Percentiles rank a stretch among this genome's conserved stretches.
Evolutionary conservation across 1,140 invertebrate genomes (phyloP).

Genomic region (Zaprionus kolodkinae): DNA sequence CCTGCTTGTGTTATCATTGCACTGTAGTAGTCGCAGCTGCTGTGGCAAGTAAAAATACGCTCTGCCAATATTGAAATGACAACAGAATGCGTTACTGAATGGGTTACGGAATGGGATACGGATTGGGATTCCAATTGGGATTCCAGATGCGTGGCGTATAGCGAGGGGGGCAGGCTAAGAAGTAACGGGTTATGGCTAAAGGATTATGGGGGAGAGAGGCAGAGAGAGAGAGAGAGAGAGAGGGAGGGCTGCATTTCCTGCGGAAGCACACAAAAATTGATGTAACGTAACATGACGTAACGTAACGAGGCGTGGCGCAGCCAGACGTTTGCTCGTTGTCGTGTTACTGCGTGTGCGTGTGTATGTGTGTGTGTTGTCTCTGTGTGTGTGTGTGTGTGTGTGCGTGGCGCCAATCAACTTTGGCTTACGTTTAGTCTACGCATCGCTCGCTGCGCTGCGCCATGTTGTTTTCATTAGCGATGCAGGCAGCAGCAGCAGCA

Average conservation of each 20-base stretch:
- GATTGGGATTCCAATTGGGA: slow-evolving; percentile 33
- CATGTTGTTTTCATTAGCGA: slow-evolving; percentile 79
- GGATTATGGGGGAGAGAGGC: slow-evolving; percentile 10
- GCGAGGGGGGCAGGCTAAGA: slow-evolving; percentile 13
- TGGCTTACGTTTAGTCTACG: slow-evolving; percentile 80
- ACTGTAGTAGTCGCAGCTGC: slow-evolving; percentile 62
- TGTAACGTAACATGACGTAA: slow-evolving; percentile 81
- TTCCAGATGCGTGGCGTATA: neutral
- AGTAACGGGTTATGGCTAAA: slow-evolving; percentile 41
- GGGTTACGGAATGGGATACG: neutral
- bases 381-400: slow-evolving; percentile 32
- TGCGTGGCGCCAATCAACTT: slow-evolving; percentile 78
- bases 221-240: neutral
- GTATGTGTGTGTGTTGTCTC: neutral
- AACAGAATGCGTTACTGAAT: slow-evolving; percentile 52
- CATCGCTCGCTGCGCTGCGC: slow-evolving; percentile 50
- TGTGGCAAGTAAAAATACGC: slow-evolving; percentile 78
- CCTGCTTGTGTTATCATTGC: slow-evolving; percentile 60
- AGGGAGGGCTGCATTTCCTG: slow-evolving; percentile 66
- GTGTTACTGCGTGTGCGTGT: slow-evolving; percentile 6
- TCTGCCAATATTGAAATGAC: slow-evolving; percentile 80
- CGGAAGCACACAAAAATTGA: slow-evolving; percentile 82
- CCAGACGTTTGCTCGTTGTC: slow-evolving; percentile 54
- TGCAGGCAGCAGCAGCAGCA: slow-evolving; percentile 30
- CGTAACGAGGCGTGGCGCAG: slow-evolving; percentile 64